Evolutionary conservation across 2,888 invertebrate species (phyloP).

Genomic region (Alsophila aescularia): DNA sequence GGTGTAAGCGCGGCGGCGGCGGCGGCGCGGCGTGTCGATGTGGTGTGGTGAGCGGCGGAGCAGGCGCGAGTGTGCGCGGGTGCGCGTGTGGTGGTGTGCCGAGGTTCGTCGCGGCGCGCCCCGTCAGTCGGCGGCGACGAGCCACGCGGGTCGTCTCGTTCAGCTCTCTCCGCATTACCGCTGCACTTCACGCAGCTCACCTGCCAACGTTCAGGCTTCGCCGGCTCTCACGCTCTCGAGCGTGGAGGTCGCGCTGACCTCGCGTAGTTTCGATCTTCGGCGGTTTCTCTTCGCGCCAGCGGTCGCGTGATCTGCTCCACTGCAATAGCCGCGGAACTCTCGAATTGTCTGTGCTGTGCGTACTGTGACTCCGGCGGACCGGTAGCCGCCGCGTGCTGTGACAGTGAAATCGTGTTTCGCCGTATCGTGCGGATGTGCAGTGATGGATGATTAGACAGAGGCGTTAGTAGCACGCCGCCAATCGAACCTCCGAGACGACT

Average conservation of each 20-base stretch:
- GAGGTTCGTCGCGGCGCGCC: conserved; percentile 76
- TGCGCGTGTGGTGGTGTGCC: conserved; percentile 75
- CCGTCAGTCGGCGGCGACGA: conserved; percentile 83
- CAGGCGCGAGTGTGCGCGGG: conserved; percentile 64
- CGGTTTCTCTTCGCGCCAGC: conserved; percentile 59
- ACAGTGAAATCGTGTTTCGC: conserved; percentile 81
- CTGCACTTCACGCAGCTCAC: conserved; percentile 68
- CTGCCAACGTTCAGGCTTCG: conserved; percentile 71
- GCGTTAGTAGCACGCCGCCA: conserved; percentile 60
- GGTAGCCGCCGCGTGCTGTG: conserved; percentile 76
- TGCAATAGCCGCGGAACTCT: conserved; percentile 62
- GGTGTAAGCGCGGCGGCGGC: conserved; percentile 47
- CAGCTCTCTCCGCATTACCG: conserved; percentile 59
- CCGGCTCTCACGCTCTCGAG: conserved; percentile 78
- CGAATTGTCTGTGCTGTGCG: conserved; percentile 59
- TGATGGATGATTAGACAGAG: conserved; percentile 80
- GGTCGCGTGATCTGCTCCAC: conserved; percentile 50
- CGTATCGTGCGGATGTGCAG: conserved; percentile 82
- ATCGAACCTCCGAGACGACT: conserved; percentile 58
- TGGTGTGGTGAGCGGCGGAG: conserved; percentile 57
- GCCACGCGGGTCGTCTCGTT: conserved; percentile 81
- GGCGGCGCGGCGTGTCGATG: conserved; percentile 33
- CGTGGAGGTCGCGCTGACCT: conserved; percentile 75
- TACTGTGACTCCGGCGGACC: conserved; percentile 70
- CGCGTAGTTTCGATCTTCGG: conserved; percentile 63